A percentile compares a stretch with the other conserved stretches of the same genome.
These are phyloP conservation scores for Nebria ingens DNA, from an alignment of 1,140 invertebrate genomes.

Conservation along the genomic window DNA sequence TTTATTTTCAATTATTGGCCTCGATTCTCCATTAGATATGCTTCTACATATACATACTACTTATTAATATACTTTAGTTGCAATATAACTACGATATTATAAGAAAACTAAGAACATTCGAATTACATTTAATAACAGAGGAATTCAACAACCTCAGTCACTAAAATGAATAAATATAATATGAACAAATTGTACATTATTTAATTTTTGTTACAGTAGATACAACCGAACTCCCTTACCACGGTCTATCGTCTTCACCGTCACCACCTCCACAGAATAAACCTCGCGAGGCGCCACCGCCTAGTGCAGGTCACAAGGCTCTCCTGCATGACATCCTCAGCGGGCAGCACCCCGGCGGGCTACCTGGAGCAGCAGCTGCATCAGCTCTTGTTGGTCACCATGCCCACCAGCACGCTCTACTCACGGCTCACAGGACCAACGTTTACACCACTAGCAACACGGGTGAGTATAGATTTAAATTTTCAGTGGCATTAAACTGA, in stretches of 20 bases:
- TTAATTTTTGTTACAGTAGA: slow-evolving; percentile 12
- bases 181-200: too few relatives aligned
- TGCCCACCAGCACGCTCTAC: slow-evolving; percentile 25
- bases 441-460: slow-evolving; percentile 33
- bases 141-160: too few relatives aligned
- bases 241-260: not conserved
- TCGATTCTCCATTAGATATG: too few relatives aligned
- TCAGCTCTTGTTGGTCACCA: slow-evolving; percentile 10
- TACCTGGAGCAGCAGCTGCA: not conserved
- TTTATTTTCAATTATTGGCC: too few relatives aligned
- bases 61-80: too few relatives aligned
- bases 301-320: slow-evolving; percentile 15
- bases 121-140: too few relatives aligned
- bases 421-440: slow-evolving; percentile 31
- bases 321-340: slow-evolving; percentile 25
- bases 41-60: too few relatives aligned
- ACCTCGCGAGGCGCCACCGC: not conserved
- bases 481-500: too few relatives aligned
- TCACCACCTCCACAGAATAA: slow-evolving; percentile 2
- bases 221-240: slow-evolving; percentile 7
- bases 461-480: slow-evolving; percentile 30
- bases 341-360: slow-evolving; percentile 15
- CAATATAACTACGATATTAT: too few relatives aligned
- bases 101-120: too few relatives aligned
- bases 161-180: too few relatives aligned